A percentile compares a stretch with the other conserved stretches of the same genome.
phyloP scores from a whole-genome alignment of 2,113 vertebrate species.

The Paralichthys olivaceus region DNA sequence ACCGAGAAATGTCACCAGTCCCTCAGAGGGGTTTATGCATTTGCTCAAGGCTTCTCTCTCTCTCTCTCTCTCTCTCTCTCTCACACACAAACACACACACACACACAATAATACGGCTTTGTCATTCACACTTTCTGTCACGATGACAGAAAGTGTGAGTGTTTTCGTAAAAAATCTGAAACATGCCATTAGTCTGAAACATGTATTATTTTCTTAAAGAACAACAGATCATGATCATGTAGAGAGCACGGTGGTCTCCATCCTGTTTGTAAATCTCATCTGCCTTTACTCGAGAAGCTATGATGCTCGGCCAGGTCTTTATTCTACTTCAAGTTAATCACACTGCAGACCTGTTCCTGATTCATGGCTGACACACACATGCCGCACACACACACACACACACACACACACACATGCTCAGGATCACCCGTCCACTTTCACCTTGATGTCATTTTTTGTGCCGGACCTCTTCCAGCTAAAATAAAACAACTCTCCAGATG shows the following conservation, averaged over 20 bases:
- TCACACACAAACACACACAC: constrained; percentile 23
- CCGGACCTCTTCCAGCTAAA: constrained; percentile 7
- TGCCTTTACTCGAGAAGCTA: constrained; percentile 36
- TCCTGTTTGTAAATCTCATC: not conserved
- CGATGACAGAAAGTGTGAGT: not conserved
- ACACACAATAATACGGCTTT: constrained; percentile 17
- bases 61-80: not conserved
- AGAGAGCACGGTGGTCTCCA: not conserved
- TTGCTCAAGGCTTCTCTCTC: constrained; percentile 50
- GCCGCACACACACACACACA: constrained; percentile 11
- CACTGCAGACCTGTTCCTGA: constrained; percentile 34
- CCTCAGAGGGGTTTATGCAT: constrained; percentile 62
- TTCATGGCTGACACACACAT: constrained; percentile 29
- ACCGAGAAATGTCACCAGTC: constrained; percentile 74
- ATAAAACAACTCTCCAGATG: constrained; percentile 48
- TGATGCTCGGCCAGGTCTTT: constrained; percentile 27
- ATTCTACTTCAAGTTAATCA: constrained; percentile 59
- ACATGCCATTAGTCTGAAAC: not conserved
- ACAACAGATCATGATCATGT: not conserved
- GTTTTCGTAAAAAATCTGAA: not conserved
- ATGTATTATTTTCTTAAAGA: constrained; percentile 2
- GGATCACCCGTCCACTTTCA: constrained; percentile 17
- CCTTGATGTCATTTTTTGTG: constrained; percentile 29
- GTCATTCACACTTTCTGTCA: constrained; percentile 45
- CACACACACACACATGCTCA: constrained; percentile 3